Conservation (phyloP, 2,888 invertebrate genomes). For the Cremastinae sp. region DNA sequence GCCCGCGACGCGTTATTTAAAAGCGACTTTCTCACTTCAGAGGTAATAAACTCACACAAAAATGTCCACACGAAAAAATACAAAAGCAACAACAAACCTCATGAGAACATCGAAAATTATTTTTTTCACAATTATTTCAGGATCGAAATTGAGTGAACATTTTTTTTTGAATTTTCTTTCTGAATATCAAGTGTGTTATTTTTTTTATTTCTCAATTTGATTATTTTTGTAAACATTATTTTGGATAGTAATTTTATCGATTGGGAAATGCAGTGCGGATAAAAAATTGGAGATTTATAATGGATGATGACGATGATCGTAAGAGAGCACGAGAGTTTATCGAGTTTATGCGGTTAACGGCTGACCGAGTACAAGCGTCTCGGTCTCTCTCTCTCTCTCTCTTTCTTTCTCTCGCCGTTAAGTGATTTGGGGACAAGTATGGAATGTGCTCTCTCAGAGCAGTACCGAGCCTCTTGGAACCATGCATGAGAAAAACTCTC, state of each 20-base stretch:
- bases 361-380: slow-evolving; percentile 38
- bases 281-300: neutral
- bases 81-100: too few relatives aligned
- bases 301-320: slow-evolving; percentile 33
- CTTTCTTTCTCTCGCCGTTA: slow-evolving; percentile 40
- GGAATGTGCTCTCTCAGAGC: slow-evolving; percentile 58
- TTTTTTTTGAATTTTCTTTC: too few relatives aligned
- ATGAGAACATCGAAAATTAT: too few relatives aligned
- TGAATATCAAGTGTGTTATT: too few relatives aligned
- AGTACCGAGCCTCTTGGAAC: slow-evolving; percentile 31
- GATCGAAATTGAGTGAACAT: too few relatives aligned
- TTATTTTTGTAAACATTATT: too few relatives aligned
- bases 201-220: too few relatives aligned
- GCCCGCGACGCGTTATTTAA: slow-evolving; percentile 30
- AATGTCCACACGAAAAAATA: neutral
- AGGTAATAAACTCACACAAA: slow-evolving; percentile 1
- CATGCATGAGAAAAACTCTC: slow-evolving; percentile 43
- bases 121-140: too few relatives aligned
- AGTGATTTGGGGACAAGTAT: slow-evolving; percentile 63
- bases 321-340: slow-evolving; percentile 42
- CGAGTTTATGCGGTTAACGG: slow-evolving; percentile 49
- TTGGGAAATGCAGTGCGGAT: too few relatives aligned
- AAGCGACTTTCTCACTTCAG: neutral
- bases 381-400: slow-evolving; percentile 48
- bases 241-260: too few relatives aligned